Percentiles rank a stretch among this genome's conserved stretches.
Conservation (phyloP, 2,113 vertebrate species). For the Nicator chloris region DNA sequence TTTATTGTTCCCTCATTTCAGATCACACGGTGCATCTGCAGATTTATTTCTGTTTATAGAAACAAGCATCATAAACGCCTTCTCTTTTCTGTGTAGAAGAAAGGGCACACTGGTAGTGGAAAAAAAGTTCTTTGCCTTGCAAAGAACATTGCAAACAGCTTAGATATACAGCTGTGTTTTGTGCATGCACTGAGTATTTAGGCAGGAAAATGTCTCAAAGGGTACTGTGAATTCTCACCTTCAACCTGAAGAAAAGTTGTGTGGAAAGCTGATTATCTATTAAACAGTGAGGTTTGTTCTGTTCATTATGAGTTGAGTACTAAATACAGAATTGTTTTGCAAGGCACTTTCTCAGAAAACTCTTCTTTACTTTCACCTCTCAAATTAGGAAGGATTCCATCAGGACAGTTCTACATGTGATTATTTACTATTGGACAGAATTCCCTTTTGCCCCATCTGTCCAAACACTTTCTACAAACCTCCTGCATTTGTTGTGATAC, state of each 20-base stretch:
- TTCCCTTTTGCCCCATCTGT: neutral
- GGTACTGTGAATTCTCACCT: neutral
- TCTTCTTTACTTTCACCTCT: neutral
- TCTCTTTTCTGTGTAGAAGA: neutral
- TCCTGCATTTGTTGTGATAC: neutral
- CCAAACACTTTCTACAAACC: neutral
- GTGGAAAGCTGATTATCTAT: neutral
- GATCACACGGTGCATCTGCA: neutral
- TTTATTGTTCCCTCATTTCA: neutral
- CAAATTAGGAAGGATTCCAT: neutral
- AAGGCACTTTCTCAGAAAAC: neutral
- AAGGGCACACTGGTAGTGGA: neutral
- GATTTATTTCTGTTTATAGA: neutral
- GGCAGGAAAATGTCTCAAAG: neutral
- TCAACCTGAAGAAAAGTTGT: neutral
- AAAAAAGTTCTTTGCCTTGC: neutral
- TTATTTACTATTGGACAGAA: neutral
- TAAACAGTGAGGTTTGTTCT: neutral
- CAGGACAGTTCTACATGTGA: neutral
- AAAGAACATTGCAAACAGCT: neutral
- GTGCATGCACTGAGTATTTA: neutral
- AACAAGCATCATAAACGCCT: neutral
- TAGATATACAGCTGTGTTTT: neutral
- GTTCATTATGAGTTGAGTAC: neutral
- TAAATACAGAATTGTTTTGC: neutral